Conservation (phyloP, 2,888 invertebrate genomes). For the Laothoe populi region DNA sequence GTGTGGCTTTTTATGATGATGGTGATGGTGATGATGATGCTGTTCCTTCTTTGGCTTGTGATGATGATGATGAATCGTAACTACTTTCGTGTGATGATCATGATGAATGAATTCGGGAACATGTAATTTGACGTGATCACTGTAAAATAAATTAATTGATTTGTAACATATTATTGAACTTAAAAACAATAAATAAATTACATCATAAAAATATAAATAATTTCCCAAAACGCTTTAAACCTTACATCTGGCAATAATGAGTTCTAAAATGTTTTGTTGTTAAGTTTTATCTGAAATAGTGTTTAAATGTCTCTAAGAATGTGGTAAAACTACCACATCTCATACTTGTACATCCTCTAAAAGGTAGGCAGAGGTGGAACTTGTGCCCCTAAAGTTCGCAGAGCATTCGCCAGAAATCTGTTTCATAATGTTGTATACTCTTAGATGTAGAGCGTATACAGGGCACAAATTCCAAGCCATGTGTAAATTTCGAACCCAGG, state of each 20-base stretch:
- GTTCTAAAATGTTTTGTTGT: background rate
- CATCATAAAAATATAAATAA: background rate
- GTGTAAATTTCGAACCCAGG: no score
- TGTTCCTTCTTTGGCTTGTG: slow-evolving; percentile 79
- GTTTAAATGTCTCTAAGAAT: background rate
- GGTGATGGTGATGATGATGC: slow-evolving; percentile 68
- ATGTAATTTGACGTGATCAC: slow-evolving; percentile 84
- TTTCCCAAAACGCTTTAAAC: background rate
- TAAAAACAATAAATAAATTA: background rate
- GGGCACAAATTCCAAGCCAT: no score
- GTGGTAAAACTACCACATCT: no score
- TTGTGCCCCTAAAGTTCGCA: no score
- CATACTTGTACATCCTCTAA: no score
- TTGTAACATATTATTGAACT: background rate
- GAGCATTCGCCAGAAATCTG: no score
- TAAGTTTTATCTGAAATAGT: background rate
- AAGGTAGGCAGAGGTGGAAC: no score
- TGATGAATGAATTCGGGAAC: slow-evolving; percentile 86
- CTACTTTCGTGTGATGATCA: slow-evolving; percentile 85
- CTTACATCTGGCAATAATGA: background rate
- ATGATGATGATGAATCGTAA: slow-evolving; percentile 84
- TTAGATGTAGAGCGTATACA: no score
- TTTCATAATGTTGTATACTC: no score
- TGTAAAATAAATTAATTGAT: slow-evolving; percentile 56
- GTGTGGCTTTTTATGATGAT: slow-evolving; percentile 58